phyloP scores from a whole-genome alignment of 2,113 vertebrate genomes.

The Microtus richardsoni region DNA sequence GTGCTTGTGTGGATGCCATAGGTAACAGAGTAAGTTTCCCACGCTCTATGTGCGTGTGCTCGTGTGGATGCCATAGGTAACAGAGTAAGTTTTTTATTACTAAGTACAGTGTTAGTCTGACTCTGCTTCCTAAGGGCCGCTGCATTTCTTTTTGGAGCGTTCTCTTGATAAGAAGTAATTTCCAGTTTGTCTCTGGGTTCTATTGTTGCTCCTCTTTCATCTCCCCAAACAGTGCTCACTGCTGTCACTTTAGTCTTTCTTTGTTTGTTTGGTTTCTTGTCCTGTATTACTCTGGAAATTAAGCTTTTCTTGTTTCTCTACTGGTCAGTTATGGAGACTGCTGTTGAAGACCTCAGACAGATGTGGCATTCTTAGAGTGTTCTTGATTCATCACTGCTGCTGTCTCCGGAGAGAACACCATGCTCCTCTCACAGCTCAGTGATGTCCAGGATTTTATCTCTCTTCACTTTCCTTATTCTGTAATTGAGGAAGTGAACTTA shows the following conservation, averaged over 20 bases:
- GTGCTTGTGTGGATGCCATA: not conserved
- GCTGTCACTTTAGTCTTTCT: not conserved
- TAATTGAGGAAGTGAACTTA: not conserved
- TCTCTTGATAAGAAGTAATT: not conserved
- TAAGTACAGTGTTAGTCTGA: not conserved
- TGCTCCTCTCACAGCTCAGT: not conserved
- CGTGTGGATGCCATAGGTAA: not conserved
- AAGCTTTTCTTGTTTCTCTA: not conserved
- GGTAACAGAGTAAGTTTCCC: no score
- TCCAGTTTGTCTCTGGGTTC: slow-evolving; percentile 30
- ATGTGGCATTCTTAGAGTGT: not conserved
- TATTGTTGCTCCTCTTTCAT: not conserved
- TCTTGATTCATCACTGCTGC: not conserved
- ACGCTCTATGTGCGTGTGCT: not conserved
- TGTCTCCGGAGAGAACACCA: not conserved
- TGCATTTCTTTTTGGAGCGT: not conserved
- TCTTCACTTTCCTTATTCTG: not conserved
- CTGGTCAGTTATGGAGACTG: not conserved
- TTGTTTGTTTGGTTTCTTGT: not conserved
- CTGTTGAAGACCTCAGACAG: not conserved
- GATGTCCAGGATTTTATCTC: not conserved
- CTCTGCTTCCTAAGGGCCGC: not conserved
- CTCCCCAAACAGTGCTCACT: not conserved
- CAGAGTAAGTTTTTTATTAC: not conserved
- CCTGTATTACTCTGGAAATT: not conserved